phyloP scores from a whole-genome alignment of 1,140 invertebrate genomes.

The Sycophila sp. region DNA sequence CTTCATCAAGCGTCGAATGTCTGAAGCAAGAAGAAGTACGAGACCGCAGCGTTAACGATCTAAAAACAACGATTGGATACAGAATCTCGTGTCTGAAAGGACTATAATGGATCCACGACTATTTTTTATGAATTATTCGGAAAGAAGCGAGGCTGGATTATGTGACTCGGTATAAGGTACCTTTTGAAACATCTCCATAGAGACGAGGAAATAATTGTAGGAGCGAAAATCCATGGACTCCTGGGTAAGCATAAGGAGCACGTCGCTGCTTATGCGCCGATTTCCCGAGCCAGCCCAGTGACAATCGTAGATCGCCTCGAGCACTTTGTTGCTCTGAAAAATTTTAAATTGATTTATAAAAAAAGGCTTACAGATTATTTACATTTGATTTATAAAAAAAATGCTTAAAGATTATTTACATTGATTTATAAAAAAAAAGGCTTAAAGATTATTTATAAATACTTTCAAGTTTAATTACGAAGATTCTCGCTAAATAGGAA shows the following conservation, averaged over 20 bases:
- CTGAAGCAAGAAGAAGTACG: slow-evolving; percentile 10
- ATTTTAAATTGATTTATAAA: not conserved
- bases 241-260: not conserved
- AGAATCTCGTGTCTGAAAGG: no score
- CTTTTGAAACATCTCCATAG: not conserved
- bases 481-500: no score
- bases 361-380: no score
- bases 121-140: no score
- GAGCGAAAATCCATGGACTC: not conserved
- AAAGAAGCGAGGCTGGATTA: no score
- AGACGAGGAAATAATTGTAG: not conserved
- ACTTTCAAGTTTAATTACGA: no score
- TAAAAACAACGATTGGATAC: not conserved
- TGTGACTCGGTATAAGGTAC: no score
- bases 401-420: no score
- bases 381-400: no score
- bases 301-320: not conserved
- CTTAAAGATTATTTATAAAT: no score
- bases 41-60: not conserved
- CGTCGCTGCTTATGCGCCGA: not conserved
- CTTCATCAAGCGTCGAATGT: not conserved
- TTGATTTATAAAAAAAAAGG: no score
- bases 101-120: no score
- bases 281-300: not conserved
- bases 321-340: not conserved